A percentile compares a stretch with the other conserved stretches of the same genome.
phyloP scores from a whole-genome alignment of 2,797 vertebrate genomes.

The Enteromius mattozi region DNA sequence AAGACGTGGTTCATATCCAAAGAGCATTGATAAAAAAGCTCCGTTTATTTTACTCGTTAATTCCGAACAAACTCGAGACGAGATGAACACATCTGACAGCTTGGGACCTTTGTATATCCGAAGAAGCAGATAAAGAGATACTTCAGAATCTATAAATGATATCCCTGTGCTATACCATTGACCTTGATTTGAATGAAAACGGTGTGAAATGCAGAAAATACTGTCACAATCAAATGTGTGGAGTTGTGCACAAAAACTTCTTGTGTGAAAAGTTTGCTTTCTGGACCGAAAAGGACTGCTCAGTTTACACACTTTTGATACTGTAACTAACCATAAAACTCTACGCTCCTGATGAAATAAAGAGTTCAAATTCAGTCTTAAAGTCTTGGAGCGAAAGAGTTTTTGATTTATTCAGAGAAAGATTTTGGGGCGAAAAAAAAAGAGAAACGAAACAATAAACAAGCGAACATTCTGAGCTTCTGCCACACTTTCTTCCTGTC shows the following conservation, averaged over 20 bases:
- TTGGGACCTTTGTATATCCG: slow-evolving; percentile 17
- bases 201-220: slow-evolving; percentile 18
- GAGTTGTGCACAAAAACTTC: neutral
- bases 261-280: slow-evolving; percentile 38
- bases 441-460: slow-evolving; percentile 70
- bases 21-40: slow-evolving; percentile 8
- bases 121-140: slow-evolving; percentile 4
- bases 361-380: slow-evolving; percentile 47
- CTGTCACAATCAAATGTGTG: slow-evolving; percentile 2
- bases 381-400: slow-evolving; percentile 58
- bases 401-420: slow-evolving; percentile 80
- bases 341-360: slow-evolving; percentile 72
- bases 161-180: neutral
- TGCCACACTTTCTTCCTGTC: slow-evolving; percentile 75
- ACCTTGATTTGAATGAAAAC: slow-evolving; percentile 21
- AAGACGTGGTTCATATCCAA: slow-evolving; percentile 19
- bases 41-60: slow-evolving; percentile 1
- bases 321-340: slow-evolving; percentile 69
- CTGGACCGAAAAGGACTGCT: slow-evolving; percentile 42
- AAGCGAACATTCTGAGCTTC: slow-evolving; percentile 67
- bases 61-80: neutral
- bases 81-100: slow-evolving; percentile 39
- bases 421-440: slow-evolving; percentile 70
- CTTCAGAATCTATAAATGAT: slow-evolving; percentile 10
- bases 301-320: slow-evolving; percentile 39